Evolutionary conservation across 1,140 invertebrate genomes (phyloP).

Genomic region (Nasonia vitripennis): DNA sequence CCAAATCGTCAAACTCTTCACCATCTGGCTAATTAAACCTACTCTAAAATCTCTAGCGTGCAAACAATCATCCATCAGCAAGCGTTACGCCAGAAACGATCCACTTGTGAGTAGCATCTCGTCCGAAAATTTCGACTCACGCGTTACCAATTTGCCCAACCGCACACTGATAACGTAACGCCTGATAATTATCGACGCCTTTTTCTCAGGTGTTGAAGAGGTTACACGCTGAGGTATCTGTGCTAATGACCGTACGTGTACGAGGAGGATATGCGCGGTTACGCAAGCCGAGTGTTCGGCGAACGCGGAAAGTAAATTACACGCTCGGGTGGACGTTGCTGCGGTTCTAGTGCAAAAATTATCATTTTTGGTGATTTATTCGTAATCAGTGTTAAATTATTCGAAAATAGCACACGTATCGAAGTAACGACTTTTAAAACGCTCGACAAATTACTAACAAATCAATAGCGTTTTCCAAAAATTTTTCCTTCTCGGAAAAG

Average conservation of each 20-base stretch:
- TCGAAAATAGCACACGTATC: not conserved
- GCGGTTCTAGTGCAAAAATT: not conserved
- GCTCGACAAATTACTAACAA: not conserved
- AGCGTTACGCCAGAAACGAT: not conserved
- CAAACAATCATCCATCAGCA: not conserved
- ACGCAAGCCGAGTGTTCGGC: not conserved
- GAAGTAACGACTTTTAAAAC: not conserved
- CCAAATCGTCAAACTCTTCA: not conserved
- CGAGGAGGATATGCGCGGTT: not conserved
- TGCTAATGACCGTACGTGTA: constrained; percentile 12
- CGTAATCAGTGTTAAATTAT: not conserved
- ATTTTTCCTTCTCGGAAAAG: not conserved
- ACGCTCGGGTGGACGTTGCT: not conserved
- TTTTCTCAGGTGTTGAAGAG: constrained; percentile 10
- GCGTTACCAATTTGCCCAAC: not conserved
- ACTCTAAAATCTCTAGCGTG: too few relatives aligned
- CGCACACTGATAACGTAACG: not conserved
- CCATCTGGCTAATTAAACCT: not conserved
- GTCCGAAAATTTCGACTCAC: not conserved
- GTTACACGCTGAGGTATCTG: not conserved
- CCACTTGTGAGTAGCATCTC: not conserved
- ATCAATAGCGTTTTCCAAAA: not conserved
- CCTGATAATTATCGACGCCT: not conserved
- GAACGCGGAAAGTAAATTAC: constrained; percentile 16
- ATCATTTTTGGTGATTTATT: not conserved